Base-by-base conservation (phyloP, 2,113 vertebrate species). In the Carassius carassius region DNA sequence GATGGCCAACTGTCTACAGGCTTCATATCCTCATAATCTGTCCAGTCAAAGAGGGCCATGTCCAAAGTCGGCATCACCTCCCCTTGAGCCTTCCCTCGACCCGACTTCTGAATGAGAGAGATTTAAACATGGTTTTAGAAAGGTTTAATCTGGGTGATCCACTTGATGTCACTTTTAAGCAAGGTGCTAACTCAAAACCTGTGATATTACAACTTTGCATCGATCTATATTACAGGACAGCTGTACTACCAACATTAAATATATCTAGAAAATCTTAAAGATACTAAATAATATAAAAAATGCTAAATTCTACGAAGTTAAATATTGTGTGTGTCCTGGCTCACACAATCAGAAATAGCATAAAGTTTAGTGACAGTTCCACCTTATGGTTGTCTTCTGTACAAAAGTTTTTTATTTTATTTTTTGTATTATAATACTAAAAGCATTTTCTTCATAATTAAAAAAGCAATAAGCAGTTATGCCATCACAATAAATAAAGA, bases 41-140 rank as follows among this genome's bases (percentile, higher is more conserved):
- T 99, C 98, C 98, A 99, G 86, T 99, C 98, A 81, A 99, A 99
- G 58, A 99, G 94, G 1, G 96, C 89, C 98, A 99, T 99, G 88
- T 99, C 97, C 85, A 99, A 86, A 0, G 98, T 99, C 73, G 98
- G 98, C 95, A 97, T 95, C 90, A 99, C 97, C 19, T 99, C 98
- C 10, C 95, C 96, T 2, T 95, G 96, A 17, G 93, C 92, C 90
- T 94, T 94, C 82, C 91, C 91, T n/a, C 85, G 92, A 1, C 82
- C 92, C 29, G 90, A 87, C 78, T 86, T 93, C 94, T 94, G 86
- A 58, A n/a, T 56, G 54, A 35, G 56, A 80, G 51, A 69, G 41
- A 47, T 23, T 78, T 73, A 88, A 49, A 84, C 49, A 81, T 51
- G 62, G 11, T 70, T 17, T 76, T 25, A 83, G 5, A 69, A n/a